phyloP scores from a whole-genome alignment of 2,113 vertebrate genomes.

The Poeciliopsis turrubarensis region DNA sequence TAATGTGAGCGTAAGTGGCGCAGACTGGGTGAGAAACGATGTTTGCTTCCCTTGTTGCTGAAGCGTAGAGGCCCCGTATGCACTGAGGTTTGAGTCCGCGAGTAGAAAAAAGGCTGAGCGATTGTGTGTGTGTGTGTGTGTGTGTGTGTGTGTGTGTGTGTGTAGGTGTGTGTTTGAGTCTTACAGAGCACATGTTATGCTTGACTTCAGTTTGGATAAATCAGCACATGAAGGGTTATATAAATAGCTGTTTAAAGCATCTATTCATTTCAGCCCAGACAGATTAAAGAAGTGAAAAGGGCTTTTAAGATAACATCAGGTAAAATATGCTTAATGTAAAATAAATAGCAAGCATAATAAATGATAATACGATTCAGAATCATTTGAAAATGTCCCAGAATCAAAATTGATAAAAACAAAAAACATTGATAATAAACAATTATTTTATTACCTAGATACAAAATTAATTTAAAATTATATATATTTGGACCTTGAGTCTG shows the following conservation, averaged over 20 bases:
- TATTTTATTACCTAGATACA: no score
- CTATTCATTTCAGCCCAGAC: conserved; percentile 6
- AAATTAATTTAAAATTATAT: no score
- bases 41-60: conserved; percentile 66
- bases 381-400: no score
- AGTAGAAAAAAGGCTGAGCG: neutral
- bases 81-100: conserved; percentile 14
- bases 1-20: conserved; percentile 52
- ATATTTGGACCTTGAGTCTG: no score
- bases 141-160: neutral
- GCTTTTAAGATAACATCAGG: no score
- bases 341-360: no score
- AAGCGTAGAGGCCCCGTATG: conserved; percentile 12
- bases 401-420: no score
- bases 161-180: conserved; percentile 8
- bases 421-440: no score
- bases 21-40: conserved; percentile 61
- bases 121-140: neutral
- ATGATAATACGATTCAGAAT: no score
- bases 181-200: conserved; percentile 28
- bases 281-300: neutral
- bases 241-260: conserved; percentile 22
- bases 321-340: no score
- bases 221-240: conserved; percentile 28
- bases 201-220: conserved; percentile 55